These are phyloP conservation scores for Mythimna lalbum DNA, from an alignment of 2,888 invertebrate genomes.

Conservation along the genomic window DNA sequence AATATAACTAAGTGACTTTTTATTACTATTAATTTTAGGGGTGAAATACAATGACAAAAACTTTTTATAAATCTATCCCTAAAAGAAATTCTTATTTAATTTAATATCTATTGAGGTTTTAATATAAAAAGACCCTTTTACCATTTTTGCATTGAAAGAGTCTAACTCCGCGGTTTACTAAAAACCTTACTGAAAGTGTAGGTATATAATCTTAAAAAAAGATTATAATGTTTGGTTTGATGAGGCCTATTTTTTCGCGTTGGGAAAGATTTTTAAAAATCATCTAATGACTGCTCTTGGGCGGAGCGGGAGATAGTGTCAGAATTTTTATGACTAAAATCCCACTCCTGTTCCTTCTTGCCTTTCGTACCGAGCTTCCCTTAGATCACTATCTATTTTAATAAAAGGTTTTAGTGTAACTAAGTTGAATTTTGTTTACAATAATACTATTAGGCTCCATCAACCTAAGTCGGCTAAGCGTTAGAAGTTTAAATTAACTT, in stretches of 20 bases:
- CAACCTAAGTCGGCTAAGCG: conserved; percentile 81
- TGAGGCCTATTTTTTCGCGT: no score
- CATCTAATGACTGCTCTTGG: no score
- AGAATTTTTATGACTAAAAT: no score
- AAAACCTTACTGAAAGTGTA: not conserved
- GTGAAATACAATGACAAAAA: not conserved
- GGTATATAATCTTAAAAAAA: no score
- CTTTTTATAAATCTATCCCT: not conserved
- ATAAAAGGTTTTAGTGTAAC: conserved; percentile 24
- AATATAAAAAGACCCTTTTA: not conserved
- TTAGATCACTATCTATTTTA: conserved; percentile 22
- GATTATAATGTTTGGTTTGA: not conserved
- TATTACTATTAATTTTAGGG: not conserved
- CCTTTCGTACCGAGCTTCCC: no score
- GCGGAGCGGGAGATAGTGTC: no score
- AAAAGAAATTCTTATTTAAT: not conserved
- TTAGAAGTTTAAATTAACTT: conserved; percentile 87
- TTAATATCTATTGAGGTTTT: not conserved
- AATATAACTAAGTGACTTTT: not conserved
- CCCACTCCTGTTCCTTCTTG: no score
- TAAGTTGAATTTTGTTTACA: conserved; percentile 77
- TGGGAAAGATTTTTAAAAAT: no score
- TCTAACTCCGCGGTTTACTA: not conserved
- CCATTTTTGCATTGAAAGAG: not conserved
- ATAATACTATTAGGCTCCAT: conserved; percentile 78